Conservation (phyloP, 2,888 invertebrate genomes). For the Ctenicera cuprea region DNA sequence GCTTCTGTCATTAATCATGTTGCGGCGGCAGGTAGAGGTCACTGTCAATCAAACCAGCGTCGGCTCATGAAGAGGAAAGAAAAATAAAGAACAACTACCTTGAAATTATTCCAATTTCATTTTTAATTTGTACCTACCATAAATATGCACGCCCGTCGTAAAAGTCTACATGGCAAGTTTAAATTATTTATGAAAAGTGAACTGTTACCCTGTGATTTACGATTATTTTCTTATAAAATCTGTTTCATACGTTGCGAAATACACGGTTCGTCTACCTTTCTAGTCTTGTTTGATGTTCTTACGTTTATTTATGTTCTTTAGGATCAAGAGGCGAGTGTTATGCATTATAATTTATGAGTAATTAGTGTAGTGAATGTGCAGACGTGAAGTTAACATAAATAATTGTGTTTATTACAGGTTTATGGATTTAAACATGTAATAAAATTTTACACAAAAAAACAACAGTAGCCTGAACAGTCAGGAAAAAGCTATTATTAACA, state of each 20-base stretch:
- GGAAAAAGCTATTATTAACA: conserved; percentile 11
- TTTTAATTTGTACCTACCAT: conserved; percentile 55
- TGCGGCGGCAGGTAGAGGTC: conserved; percentile 58
- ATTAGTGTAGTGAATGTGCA: conserved; percentile 65
- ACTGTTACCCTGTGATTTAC: conserved; percentile 65
- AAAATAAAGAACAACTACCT: conserved; percentile 47
- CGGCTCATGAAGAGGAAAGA: conserved; percentile 53
- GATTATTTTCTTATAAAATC: conserved; percentile 66
- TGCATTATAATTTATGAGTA: conserved; percentile 70
- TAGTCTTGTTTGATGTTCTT: conserved; percentile 67
- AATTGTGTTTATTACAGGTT: conserved; percentile 67
- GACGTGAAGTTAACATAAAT: conserved; percentile 66
- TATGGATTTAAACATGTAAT: conserved; percentile 57
- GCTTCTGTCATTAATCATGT: conserved; percentile 67
- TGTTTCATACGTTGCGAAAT: conserved; percentile 68
- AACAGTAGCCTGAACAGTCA: conserved; percentile 30
- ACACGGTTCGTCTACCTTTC: conserved; percentile 67
- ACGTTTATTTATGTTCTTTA: conserved; percentile 68
- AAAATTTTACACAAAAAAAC: conserved; percentile 46
- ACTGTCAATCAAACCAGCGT: conserved; percentile 60
- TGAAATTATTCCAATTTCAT: conserved; percentile 51
- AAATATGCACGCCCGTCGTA: conserved; percentile 61
- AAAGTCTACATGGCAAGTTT: conserved; percentile 56
- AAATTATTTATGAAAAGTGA: conserved; percentile 62
- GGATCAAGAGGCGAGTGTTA: conserved; percentile 69